A percentile compares a stretch with the other conserved stretches of the same genome.
Conservation (phyloP, 35 echinoderm and acorn worm species). For the Eucidaris tribuloides region DNA sequence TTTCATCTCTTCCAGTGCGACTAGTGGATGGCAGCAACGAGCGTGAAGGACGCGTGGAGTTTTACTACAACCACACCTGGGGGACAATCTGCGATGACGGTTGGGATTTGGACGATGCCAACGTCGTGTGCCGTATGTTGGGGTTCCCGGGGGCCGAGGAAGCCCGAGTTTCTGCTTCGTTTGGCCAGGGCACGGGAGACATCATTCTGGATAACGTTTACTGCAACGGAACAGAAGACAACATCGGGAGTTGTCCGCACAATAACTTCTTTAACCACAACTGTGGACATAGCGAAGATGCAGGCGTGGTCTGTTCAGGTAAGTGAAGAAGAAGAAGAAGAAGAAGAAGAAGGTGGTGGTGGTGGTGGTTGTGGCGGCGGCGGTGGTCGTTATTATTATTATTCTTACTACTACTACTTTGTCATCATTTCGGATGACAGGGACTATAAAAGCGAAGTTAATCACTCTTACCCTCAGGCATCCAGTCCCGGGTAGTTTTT, state of each 20-base stretch:
- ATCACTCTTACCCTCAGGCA: too few species aligned
- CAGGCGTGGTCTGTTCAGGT: conserved; percentile 47
- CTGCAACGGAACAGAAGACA: conserved; percentile 12
- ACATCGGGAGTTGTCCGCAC: neutral
- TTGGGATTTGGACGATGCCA: conserved; percentile 7
- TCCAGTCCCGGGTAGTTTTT: too few species aligned
- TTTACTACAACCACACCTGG: neutral
- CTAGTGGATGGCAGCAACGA: neutral
- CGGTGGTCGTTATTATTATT: too few species aligned
- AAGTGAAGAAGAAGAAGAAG: too few species aligned
- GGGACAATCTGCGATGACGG: neutral
- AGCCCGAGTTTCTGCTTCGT: neutral
- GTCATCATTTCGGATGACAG: too few species aligned
- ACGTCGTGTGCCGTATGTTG: conserved; percentile 23
- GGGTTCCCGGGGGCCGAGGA: neutral
- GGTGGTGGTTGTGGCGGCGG: too few species aligned
- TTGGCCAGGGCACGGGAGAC: neutral
- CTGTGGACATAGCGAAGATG: conserved; percentile 36
- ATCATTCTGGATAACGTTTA: conserved; percentile 60
- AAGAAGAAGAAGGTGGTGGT: too few species aligned
- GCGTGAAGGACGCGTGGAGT: neutral
- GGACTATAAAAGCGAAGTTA: too few species aligned
- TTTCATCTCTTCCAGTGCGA: too few species aligned
- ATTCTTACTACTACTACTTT: too few species aligned
- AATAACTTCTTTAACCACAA: neutral